These are phyloP conservation scores for Melieria omissa DNA, from an alignment of 2,888 invertebrate species.

Conservation along the genomic window DNA sequence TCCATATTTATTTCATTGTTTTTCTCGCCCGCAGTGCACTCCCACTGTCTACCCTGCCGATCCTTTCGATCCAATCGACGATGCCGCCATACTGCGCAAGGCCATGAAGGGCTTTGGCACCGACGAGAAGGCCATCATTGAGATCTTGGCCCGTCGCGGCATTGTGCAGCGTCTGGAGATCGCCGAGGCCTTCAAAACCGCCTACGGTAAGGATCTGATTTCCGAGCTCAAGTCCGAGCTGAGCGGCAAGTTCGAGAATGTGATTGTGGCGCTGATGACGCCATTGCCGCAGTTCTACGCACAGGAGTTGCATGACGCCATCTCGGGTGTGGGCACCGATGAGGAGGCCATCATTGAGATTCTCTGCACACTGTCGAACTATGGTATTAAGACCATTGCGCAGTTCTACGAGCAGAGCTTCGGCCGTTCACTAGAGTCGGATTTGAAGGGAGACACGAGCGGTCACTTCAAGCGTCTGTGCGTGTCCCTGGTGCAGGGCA, in stretches of 20 bases:
- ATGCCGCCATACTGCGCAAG: constrained; percentile 85
- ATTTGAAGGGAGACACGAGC: constrained; percentile 91
- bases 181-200: constrained; percentile 89
- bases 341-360: constrained; percentile 93
- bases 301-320: constrained; percentile 87
- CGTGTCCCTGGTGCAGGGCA: constrained; percentile 87
- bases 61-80: constrained; percentile 85
- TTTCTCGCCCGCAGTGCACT: constrained; percentile 74
- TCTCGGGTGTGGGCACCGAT: constrained; percentile 87
- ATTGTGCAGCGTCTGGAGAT: constrained; percentile 93
- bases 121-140: constrained; percentile 91
- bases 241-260: constrained; percentile 89
- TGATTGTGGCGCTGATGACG: constrained; percentile 90
- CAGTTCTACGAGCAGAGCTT: constrained; percentile 88
- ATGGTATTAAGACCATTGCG: constrained; percentile 86
- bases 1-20: background rate
- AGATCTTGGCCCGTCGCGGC: constrained; percentile 87
- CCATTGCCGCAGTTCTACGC: constrained; percentile 91
- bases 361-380: constrained; percentile 90
- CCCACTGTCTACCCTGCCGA: constrained; percentile 89
- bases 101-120: constrained; percentile 96
- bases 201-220: constrained; percentile 88
- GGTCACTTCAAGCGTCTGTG: constrained; percentile 95
- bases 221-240: constrained; percentile 90
- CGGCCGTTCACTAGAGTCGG: constrained; percentile 82